Evolutionary conservation across 2,888 invertebrate species (phyloP).

Genomic region (Patella pellucida): DNA sequence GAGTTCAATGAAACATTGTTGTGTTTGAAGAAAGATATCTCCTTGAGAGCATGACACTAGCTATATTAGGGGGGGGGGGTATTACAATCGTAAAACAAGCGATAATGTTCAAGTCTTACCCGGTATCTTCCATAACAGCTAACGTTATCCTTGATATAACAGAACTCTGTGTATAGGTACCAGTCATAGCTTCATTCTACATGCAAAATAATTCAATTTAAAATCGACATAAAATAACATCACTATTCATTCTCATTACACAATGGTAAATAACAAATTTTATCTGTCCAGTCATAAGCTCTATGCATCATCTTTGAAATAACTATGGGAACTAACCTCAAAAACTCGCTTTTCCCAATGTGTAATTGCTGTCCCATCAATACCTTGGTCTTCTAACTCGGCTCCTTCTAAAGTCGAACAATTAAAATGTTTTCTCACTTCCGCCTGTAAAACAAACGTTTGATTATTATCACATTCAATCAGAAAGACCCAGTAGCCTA

Average conservation of each 20-base stretch:
- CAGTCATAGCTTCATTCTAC: slow-evolving; percentile 99
- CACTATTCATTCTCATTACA: too few relatives aligned
- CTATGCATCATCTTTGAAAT: too few relatives aligned
- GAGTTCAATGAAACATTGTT: too few relatives aligned
- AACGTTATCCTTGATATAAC: slow-evolving; percentile 95
- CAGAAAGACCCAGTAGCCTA: neutral
- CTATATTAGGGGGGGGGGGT: too few relatives aligned
- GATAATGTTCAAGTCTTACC: slow-evolving; percentile 73
- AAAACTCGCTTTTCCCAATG: slow-evolving; percentile 99
- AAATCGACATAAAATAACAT: slow-evolving; percentile 12
- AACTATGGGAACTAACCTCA: slow-evolving; percentile 78
- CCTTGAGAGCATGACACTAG: too few relatives aligned
- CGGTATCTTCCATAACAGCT: slow-evolving; percentile 97
- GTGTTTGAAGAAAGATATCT: too few relatives aligned
- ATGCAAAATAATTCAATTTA: slow-evolving; percentile 32
- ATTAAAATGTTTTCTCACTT: slow-evolving; percentile 90
- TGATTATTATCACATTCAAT: neutral
- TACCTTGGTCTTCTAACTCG: slow-evolving; percentile 97
- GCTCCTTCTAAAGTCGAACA: slow-evolving; percentile 92
- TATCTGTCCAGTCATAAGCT: neutral
- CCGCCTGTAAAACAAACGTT: slow-evolving; percentile 72
- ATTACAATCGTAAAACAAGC: too few relatives aligned
- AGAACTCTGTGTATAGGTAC: slow-evolving; percentile 97
- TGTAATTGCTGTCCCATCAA: slow-evolving; percentile 95
- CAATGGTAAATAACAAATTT: too few relatives aligned